Percentiles rank a stretch among this genome's conserved stretches.
These are phyloP conservation scores for Podarcis lilfordi DNA, from an alignment of 2,797 vertebrate species.

Conservation along the genomic window DNA sequence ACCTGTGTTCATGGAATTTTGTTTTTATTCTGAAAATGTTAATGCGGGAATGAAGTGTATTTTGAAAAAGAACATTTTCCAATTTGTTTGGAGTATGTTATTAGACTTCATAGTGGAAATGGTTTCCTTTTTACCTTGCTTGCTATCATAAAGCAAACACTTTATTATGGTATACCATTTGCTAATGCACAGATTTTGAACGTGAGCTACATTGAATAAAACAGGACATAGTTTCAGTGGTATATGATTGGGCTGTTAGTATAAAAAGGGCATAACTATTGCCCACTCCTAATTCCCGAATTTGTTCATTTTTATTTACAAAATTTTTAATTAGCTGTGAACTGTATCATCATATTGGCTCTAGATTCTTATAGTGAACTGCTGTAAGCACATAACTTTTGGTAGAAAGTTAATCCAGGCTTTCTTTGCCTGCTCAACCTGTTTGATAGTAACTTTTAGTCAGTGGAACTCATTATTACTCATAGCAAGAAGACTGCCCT, in stretches of 20 bases:
- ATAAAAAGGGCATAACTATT: background rate
- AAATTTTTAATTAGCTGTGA: background rate
- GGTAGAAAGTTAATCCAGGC: fast-evolving
- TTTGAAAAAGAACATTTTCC: background rate
- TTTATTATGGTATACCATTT: background rate
- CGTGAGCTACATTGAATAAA: background rate
- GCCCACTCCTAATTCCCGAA: background rate
- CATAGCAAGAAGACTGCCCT: background rate
- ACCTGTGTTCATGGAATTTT: background rate
- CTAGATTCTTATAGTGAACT: background rate
- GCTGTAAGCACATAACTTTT: fast-evolving
- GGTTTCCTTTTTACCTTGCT: background rate
- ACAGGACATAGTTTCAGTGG: background rate
- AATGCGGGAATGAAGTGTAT: background rate
- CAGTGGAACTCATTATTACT: background rate
- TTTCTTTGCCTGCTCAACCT: background rate
- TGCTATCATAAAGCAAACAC: background rate
- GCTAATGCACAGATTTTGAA: background rate
- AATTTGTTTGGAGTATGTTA: background rate
- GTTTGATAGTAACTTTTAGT: fast-evolving
- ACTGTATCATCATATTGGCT: background rate
- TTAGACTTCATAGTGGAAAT: background rate
- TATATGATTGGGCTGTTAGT: background rate
- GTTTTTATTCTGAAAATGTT: background rate
- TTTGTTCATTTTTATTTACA: background rate